phyloP scores from a whole-genome alignment of 2,888 invertebrate genomes.

The Scaptomyza caliginosa region DNA sequence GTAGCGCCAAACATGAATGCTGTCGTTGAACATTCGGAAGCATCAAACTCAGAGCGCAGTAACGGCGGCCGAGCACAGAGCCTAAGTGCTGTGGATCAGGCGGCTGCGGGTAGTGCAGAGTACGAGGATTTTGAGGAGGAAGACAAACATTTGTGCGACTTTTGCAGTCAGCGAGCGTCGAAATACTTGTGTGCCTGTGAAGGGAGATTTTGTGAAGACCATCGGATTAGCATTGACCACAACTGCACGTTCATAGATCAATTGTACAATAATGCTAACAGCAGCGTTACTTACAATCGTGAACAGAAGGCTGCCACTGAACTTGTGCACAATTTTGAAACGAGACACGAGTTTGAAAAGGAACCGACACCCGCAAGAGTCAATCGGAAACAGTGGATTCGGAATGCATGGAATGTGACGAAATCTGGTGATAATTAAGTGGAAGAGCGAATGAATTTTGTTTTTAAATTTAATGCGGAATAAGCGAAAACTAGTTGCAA shows the following conservation, averaged over 20 bases:
- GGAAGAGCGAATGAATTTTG: background rate
- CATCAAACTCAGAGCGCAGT: background rate
- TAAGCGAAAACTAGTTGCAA: background rate
- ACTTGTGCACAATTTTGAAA: background rate
- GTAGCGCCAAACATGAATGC: background rate
- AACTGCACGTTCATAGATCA: background rate
- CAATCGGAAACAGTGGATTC: background rate
- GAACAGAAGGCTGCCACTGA: background rate
- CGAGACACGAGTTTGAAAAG: background rate
- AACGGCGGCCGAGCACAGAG: background rate
- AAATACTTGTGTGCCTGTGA: background rate
- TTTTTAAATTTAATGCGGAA: background rate
- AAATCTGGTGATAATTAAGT: background rate
- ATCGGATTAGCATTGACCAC: background rate
- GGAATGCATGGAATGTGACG: background rate
- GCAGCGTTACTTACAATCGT: background rate
- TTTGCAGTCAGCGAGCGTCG: background rate
- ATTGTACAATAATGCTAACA: no score
- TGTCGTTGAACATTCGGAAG: background rate
- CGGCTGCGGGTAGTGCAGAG: background rate
- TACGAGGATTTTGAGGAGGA: background rate
- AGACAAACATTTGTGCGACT: background rate
- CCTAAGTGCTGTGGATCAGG: background rate
- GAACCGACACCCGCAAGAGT: background rate
- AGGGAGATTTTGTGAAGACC: background rate